Percentiles rank a stretch among this genome's conserved stretches.
Evolutionary conservation across 2,888 invertebrate species (phyloP).

Genomic region (Drosophila mulleri): DNA sequence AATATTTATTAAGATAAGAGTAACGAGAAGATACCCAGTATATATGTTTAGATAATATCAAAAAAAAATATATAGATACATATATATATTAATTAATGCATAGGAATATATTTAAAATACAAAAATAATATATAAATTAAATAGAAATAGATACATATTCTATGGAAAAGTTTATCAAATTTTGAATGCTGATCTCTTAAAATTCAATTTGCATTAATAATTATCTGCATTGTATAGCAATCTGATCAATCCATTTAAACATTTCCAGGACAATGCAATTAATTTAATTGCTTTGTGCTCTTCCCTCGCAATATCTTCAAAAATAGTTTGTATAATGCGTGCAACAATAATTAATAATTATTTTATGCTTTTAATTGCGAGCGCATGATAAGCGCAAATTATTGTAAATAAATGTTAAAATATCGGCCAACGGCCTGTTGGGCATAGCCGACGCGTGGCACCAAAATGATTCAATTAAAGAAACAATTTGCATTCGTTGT

Average conservation of each 20-base stretch:
- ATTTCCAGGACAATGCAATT: constrained; percentile 10
- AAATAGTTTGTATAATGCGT: constrained; percentile 25
- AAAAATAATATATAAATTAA: too few relatives aligned
- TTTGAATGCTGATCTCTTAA: background rate
- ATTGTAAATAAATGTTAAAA: constrained; percentile 64
- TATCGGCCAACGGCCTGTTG: constrained; percentile 27
- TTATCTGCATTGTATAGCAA: background rate
- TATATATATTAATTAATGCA: too few relatives aligned
- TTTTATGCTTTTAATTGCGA: constrained; percentile 63
- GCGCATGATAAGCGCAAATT: constrained; percentile 67
- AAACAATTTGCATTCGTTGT: constrained; percentile 70
- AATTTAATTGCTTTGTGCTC: constrained; percentile 20
- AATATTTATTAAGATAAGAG: background rate
- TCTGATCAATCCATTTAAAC: background rate
- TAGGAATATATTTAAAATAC: too few relatives aligned
- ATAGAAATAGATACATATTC: too few relatives aligned
- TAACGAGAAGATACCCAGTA: background rate
- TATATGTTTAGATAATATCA: too few relatives aligned
- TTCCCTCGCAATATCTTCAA: constrained; percentile 24
- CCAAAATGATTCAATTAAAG: constrained; percentile 76
- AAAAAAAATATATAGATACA: too few relatives aligned
- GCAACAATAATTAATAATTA: constrained; percentile 52
- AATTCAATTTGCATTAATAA: background rate
- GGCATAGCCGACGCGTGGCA: constrained; percentile 12
- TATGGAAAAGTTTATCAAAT: too few relatives aligned